Evolutionary conservation across 1,140 invertebrate species (phyloP).

Genomic region (Drosophila seguyi): DNA sequence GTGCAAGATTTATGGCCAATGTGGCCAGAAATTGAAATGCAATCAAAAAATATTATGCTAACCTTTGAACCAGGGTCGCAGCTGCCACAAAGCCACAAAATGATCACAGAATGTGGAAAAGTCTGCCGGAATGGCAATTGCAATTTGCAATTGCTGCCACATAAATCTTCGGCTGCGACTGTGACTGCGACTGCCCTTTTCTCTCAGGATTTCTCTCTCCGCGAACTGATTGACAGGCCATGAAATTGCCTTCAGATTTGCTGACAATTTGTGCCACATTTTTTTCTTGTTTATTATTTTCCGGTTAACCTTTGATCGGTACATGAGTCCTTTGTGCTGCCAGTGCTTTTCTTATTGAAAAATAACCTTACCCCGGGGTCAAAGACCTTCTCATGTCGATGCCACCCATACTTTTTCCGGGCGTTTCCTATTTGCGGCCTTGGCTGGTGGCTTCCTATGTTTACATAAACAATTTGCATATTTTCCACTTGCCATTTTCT

Average conservation of each 20-base stretch:
- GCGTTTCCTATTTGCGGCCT: slow-evolving; percentile 67
- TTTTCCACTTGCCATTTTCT: slow-evolving; percentile 28
- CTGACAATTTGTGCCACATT: slow-evolving; percentile 17
- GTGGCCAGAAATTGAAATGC: slow-evolving; percentile 75
- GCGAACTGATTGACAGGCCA: slow-evolving; percentile 67
- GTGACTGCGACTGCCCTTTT: slow-evolving; percentile 34
- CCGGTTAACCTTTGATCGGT: slow-evolving; percentile 15
- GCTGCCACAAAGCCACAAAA: slow-evolving; percentile 20
- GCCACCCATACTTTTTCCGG: slow-evolving; percentile 52
- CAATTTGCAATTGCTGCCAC: slow-evolving; percentile 18
- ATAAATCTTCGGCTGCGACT: slow-evolving; percentile 53
- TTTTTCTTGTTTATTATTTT: slow-evolving; percentile 38
- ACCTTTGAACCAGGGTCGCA: slow-evolving; percentile 60
- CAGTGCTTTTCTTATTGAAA: slow-evolving; percentile 2
- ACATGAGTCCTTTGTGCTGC: slow-evolving; percentile 19
- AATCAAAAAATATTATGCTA: slow-evolving; percentile 82
- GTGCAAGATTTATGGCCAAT: slow-evolving; percentile 72
- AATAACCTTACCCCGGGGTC: slow-evolving; percentile 18
- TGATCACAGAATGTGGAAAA: slow-evolving; percentile 13
- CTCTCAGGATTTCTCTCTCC: slow-evolving; percentile 3
- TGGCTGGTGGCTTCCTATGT: slow-evolving; percentile 52
- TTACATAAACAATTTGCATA: slow-evolving; percentile 72
- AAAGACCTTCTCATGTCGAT: slow-evolving; percentile 40
- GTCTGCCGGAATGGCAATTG: slow-evolving; percentile 12
- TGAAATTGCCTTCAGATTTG: slow-evolving; percentile 64